These are phyloP conservation scores for Holothuria glaberrima DNA, from an alignment of 35 echinoderm and acorn worm species.

Conservation along the genomic window DNA sequence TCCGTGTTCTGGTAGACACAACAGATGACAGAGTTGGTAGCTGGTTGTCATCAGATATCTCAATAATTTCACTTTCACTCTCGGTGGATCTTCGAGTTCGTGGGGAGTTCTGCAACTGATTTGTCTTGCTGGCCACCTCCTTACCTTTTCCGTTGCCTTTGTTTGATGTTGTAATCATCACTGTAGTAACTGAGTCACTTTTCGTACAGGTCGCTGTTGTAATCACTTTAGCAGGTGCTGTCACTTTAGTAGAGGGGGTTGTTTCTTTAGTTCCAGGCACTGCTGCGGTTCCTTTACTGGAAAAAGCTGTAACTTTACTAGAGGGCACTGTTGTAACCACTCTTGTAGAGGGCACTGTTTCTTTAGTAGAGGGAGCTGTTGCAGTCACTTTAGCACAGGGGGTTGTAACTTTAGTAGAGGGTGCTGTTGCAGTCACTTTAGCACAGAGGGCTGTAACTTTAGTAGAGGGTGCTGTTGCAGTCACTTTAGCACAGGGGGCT, in stretches of 20 bases:
- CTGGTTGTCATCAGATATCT: conserved; percentile 22
- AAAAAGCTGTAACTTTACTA: background rate
- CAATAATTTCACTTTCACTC: background rate
- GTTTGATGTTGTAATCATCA: conserved; percentile 16
- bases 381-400: background rate
- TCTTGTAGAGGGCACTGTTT: background rate
- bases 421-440: background rate
- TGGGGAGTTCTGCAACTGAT: background rate
- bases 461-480: conserved; percentile 15
- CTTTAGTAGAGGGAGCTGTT: background rate
- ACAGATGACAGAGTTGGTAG: conserved; percentile 52
- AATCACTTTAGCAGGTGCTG: too few species aligned
- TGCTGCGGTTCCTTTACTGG: background rate
- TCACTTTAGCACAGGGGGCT: background rate
- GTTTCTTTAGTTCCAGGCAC: background rate
- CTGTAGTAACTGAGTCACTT: too few species aligned
- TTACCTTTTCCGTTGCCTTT: conserved; percentile 4
- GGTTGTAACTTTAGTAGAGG: background rate
- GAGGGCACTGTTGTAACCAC: background rate
- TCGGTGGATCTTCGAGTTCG: background rate
- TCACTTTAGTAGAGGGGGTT: background rate
- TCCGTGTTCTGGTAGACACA: conserved; percentile 71
- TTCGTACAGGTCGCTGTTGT: background rate
- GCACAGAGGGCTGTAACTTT: background rate
- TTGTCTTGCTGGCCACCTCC: conserved; percentile 5